Evolutionary conservation across 2,888 invertebrate genomes (phyloP).

Genomic region (Drosophila antonietae): DNA sequence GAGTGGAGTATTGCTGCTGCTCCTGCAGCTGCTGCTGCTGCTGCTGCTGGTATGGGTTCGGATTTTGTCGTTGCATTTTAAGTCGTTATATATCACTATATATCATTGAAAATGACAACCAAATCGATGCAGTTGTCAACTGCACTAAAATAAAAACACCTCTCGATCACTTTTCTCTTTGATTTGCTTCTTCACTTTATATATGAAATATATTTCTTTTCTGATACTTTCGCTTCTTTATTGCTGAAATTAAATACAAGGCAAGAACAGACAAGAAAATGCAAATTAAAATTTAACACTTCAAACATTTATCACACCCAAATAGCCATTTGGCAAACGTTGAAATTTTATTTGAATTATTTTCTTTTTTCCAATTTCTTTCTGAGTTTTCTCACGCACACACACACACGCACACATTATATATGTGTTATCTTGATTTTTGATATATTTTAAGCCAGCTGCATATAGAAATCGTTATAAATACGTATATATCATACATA

Average conservation of each 20-base stretch:
- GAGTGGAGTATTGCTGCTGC: slow-evolving; percentile 85
- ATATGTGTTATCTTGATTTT: slow-evolving; percentile 23
- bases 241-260: slow-evolving; percentile 74
- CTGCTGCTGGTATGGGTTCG: slow-evolving; percentile 85
- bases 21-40: slow-evolving; percentile 85
- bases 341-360: slow-evolving; percentile 21
- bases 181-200: slow-evolving; percentile 77
- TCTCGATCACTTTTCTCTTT: slow-evolving; percentile 73
- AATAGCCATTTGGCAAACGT: slow-evolving; percentile 48
- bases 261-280: slow-evolving; percentile 38
- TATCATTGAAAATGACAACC: slow-evolving; percentile 83
- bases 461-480: slow-evolving; percentile 37
- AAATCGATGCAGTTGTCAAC: slow-evolving; percentile 74
- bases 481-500: slow-evolving; percentile 26
- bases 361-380: slow-evolving; percentile 35
- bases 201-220: slow-evolving; percentile 48
- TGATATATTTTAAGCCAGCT: slow-evolving; percentile 14
- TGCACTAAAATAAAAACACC: slow-evolving; percentile 75
- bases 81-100: slow-evolving; percentile 84
- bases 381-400: slow-evolving; percentile 26
- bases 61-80: slow-evolving; percentile 91
- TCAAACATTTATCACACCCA: slow-evolving; percentile 45
- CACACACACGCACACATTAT: slow-evolving; percentile 9
- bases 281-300: slow-evolving; percentile 34
- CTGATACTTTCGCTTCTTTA: slow-evolving; percentile 73